Evolutionary conservation across 2,888 invertebrate genomes (phyloP), one percentile per base, ranked within the genome.

Genomic region (Aleiodes alternator): DNA sequence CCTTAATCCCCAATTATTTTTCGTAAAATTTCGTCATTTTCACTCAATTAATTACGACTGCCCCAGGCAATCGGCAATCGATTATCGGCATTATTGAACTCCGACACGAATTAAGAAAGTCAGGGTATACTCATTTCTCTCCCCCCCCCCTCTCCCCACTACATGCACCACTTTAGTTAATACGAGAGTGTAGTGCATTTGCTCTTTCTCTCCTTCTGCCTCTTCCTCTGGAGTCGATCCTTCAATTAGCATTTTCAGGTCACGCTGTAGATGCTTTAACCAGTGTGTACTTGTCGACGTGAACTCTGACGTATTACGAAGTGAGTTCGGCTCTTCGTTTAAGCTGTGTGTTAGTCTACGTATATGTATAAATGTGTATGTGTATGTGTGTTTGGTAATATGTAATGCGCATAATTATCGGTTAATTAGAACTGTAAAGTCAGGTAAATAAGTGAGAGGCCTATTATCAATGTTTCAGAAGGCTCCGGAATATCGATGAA

Each of bases 221-320:
- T 76, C 75, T 68, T 76, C 51, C 59, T 29, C 55, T 68, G 75
- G 74, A 76, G 73, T 80, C 83, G 84, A 86, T 87, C 83, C 84
- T 82, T 85, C 83, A 85, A 87, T 88, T 88, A 88, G 85, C 87
- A 86, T 88, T 87, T 84, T 82, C 86, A 85, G 85, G 86, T 85
- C 86, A 83, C 83, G 83, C 80, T 81, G 79, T 81, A 80, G 71
- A 73, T 75, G 74, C 70, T 16, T 64, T 48, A 48, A 64, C 64
- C 43, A 43, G 43, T 48, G 14, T 23, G 48, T 48, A 64, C 64
- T 43, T 48, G 64, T 64, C 43, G 43, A 38, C 48, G 64, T 64
- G 64, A 64, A 64, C 64, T 48, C 64, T 48, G 64, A 64, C 29
- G 69, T 71, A 74, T 74, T 51, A 50, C 43, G 6, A 57, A 43